Base-by-base conservation (phyloP, 2,888 invertebrate genomes). In the Pachydiplax longipennis region DNA sequence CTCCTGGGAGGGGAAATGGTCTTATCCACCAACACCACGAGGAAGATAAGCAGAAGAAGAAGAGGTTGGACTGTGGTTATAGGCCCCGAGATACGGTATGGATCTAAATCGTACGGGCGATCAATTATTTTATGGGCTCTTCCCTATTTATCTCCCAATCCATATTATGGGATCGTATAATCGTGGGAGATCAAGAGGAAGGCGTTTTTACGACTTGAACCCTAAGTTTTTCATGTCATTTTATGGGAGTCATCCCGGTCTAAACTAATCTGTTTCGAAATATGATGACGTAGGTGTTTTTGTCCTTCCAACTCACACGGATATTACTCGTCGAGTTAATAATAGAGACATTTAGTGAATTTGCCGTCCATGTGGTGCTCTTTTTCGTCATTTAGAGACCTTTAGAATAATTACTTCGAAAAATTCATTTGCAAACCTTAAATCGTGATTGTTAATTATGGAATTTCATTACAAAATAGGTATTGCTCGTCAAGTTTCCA, bases 1-100 rank as follows among this genome's bases (percentile, higher is more conserved):
- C 82, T 53, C n/a, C 80, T 18, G 53, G 40, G 73, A 25, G 82
- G 48, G 53, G 82, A 87, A 22, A 25, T 61, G 87, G 12, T 87
- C 61, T n/a, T 61, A 10, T 87, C 87, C 35, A 90, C 80, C 15
- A 44, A 81, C 15, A 80, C 91, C 18, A 87, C 91, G 31, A 81
- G 91, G 44, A 87, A 91, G 31, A 90, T 91, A 25, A 83, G 90
- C 35, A 81, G 90, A 25, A 90, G 92, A 5, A 73, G 91, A 73
- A 91, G 91, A 10, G 91, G 91, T 73, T 65, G 97, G 81, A 97
- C 97, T 97, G 97, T 97, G 6, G 97, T 97, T 87, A 95, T 95
- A 44, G 97, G 97, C 92, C 96, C 96, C 92, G 97, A 97, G 95
- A 95, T 96, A 93, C 96, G 96, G 97, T 96, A 94, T 95, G 93